phyloP scores from a whole-genome alignment of 2,888 invertebrate species.

The Macrophya annulata region DNA sequence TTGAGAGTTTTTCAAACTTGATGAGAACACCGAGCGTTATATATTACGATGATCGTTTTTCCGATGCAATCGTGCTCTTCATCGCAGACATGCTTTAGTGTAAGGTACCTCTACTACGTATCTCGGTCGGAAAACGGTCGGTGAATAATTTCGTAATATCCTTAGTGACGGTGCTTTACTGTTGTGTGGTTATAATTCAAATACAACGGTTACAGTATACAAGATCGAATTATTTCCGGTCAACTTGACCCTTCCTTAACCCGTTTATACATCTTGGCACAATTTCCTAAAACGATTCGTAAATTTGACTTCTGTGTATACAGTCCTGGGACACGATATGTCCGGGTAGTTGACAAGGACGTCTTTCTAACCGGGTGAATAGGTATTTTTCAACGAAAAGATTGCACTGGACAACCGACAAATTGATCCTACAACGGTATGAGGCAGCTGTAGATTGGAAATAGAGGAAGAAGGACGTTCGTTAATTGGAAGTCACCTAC shows the following conservation, averaged over 20 bases:
- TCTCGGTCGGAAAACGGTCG: background rate
- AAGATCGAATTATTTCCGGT: conserved; percentile 62
- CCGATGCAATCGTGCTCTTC: conserved; percentile 21
- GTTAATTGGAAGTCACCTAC: conserved; percentile 58
- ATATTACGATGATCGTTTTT: conserved; percentile 1
- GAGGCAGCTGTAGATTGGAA: conserved; percentile 20
- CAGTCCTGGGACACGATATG: no score
- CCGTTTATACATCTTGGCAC: conserved; percentile 31
- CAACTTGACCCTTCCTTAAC: conserved; percentile 45
- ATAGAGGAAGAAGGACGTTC: conserved; percentile 48
- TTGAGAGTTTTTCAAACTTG: background rate
- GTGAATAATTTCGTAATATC: conserved; percentile 59
- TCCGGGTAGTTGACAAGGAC: background rate
- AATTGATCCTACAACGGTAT: conserved; percentile 15
- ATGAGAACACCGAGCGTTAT: background rate
- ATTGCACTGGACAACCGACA: conserved; percentile 15
- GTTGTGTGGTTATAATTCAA: conserved; percentile 38
- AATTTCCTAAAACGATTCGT: conserved; percentile 59
- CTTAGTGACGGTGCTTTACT: background rate
- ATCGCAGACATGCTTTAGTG: no score
- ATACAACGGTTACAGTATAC: conserved; percentile 7
- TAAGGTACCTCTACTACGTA: background rate
- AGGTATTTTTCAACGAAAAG: background rate
- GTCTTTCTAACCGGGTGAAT: background rate
- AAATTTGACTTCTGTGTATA: background rate